Evolutionary conservation across 2,888 invertebrate genomes (phyloP).

Genomic region (Synergus gifuensis): DNA sequence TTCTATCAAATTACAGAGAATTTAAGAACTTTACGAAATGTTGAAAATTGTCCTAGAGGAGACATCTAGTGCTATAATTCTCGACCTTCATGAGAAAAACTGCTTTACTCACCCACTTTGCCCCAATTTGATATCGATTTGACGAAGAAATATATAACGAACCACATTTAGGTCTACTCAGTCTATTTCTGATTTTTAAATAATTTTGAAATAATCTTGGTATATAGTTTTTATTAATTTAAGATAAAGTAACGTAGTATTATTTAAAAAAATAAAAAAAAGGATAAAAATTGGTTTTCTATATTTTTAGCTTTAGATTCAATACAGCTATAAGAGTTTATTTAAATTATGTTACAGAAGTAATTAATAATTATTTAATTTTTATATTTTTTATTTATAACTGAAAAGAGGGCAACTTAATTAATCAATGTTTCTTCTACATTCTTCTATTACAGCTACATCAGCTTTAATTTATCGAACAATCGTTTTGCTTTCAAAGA

Average conservation of each 20-base stretch:
- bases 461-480: slow-evolving; percentile 14
- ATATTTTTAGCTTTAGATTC: neutral
- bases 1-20: too few relatives aligned
- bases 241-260: too few relatives aligned
- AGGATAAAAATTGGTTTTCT: too few relatives aligned
- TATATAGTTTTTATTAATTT: too few relatives aligned
- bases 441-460: neutral
- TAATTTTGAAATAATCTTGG: too few relatives aligned
- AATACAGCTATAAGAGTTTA: neutral
- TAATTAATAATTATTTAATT: neutral
- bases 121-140: slow-evolving; percentile 2
- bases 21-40: neutral
- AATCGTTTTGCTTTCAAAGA: slow-evolving; percentile 19
- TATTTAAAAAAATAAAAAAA: too few relatives aligned
- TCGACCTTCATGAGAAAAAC: neutral
- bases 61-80: slow-evolving; percentile 3
- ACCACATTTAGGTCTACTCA: neutral
- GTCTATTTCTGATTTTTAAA: too few relatives aligned
- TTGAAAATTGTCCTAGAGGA: neutral
- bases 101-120: neutral
- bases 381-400: neutral
- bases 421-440: neutral
- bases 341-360: too few relatives aligned
- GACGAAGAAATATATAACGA: neutral
- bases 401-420: neutral